phyloP scores from a whole-genome alignment of 2,888 invertebrate species.

The Pristionchus arcanus region DNA sequence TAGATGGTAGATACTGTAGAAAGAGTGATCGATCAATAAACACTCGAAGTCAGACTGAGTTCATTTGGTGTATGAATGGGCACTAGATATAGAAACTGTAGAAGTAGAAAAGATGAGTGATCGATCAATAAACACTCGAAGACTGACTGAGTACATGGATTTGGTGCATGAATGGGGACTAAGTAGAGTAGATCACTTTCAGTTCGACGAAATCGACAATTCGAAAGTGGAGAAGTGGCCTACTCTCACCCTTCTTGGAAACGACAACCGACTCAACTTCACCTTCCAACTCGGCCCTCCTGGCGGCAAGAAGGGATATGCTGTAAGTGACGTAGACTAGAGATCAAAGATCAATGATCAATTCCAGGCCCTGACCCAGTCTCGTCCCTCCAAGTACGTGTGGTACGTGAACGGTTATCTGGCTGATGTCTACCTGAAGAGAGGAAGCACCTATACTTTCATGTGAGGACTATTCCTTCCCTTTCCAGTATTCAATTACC shows the following conservation, averaged over 20 bases:
- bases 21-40: constrained; percentile 22
- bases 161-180: background rate
- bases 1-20: background rate
- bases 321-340: constrained; percentile 81
- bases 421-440: constrained; percentile 89
- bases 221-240: constrained; percentile 67
- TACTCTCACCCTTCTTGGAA: constrained; percentile 70
- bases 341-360: constrained; percentile 77
- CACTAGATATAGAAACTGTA: background rate
- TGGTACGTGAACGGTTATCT: constrained; percentile 95
- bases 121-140: background rate
- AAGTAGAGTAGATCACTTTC: constrained; percentile 56
- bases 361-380: constrained; percentile 64
- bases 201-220: constrained; percentile 61
- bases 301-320: constrained; percentile 88
- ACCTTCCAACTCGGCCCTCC: constrained; percentile 90
- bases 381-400: constrained; percentile 84
- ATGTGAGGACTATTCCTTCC: constrained; percentile 78
- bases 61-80: background rate
- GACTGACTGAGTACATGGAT: background rate
- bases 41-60: background rate
- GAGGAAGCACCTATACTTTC: constrained; percentile 91
- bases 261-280: constrained; percentile 84
- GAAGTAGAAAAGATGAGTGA: constrained; percentile 10
- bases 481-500: background rate